These are phyloP conservation scores for Exocentrus adspersus DNA, from an alignment of 2,888 invertebrate genomes.

Conservation along the genomic window DNA sequence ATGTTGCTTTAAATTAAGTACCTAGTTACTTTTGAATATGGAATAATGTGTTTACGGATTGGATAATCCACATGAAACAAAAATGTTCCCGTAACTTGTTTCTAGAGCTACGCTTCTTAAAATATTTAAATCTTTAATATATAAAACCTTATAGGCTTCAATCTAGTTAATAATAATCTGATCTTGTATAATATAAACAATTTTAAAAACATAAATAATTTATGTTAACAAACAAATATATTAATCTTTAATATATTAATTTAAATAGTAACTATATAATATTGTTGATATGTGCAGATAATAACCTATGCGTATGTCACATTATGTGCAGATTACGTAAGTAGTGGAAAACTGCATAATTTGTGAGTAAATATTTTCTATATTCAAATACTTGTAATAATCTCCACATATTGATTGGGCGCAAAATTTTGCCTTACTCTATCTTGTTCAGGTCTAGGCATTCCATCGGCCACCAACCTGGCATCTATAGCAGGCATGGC, in stretches of 20 bases:
- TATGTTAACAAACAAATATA: constrained; percentile 52
- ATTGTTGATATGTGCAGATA: constrained; percentile 45
- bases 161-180: constrained; percentile 12
- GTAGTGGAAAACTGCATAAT: background rate
- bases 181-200: constrained; percentile 32
- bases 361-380: constrained; percentile 23
- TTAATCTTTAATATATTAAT: constrained; percentile 54
- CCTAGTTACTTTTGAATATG: no score
- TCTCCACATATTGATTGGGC: constrained; percentile 60
- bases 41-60: no score
- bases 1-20: no score
- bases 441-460: constrained; percentile 55
- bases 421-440: constrained; percentile 56
- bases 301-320: constrained; percentile 22
- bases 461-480: constrained; percentile 54
- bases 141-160: constrained; percentile 13
- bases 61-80: background rate
- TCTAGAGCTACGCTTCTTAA: constrained; percentile 38
- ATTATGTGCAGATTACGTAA: constrained; percentile 20
- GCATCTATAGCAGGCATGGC: constrained; percentile 59
- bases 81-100: constrained; percentile 28
- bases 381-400: constrained; percentile 56
- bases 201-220: constrained; percentile 43
- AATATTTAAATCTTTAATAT: constrained; percentile 28
- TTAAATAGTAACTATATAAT: constrained; percentile 47